Evolutionary conservation across 1,140 invertebrate species (phyloP).

Genomic region (Cyclargus thomasi): DNA sequence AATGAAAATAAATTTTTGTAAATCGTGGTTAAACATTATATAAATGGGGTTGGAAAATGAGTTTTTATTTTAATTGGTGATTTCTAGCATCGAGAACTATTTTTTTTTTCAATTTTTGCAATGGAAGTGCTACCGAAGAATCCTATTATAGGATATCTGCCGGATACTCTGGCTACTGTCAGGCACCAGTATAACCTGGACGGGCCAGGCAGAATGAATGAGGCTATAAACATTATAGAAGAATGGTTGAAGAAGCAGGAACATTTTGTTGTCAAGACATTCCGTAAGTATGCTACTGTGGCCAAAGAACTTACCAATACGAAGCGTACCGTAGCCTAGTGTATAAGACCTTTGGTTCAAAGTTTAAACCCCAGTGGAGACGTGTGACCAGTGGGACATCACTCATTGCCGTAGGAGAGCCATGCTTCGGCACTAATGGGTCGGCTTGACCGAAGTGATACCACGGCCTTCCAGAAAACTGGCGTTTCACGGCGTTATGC

Average conservation of each 20-base stretch:
- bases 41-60: background rate
- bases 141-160: constrained; percentile 18
- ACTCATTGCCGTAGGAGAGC: too few species aligned
- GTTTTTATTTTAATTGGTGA: background rate
- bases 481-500: too few species aligned
- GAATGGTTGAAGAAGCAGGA: constrained; percentile 28
- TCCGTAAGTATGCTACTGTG: constrained; percentile 23
- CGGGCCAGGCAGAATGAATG: constrained; percentile 26
- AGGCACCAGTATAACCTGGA: constrained; percentile 27
- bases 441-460: too few species aligned
- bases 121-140: constrained; percentile 26
- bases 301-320: too few species aligned
- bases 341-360: too few species aligned
- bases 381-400: too few species aligned
- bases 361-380: too few species aligned
- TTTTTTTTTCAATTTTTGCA: background rate
- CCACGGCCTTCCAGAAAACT: too few species aligned
- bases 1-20: background rate
- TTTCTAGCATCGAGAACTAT: background rate
- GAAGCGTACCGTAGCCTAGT: too few species aligned
- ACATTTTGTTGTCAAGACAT: constrained; percentile 26
- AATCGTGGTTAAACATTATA: background rate
- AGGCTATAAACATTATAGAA: constrained; percentile 29
- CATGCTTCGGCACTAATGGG: too few species aligned
- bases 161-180: constrained; percentile 24